Percentiles rank a stretch among this genome's conserved stretches.
Conservation (phyloP, 2,113 vertebrate genomes). For the Paedocypris sp. region DNA sequence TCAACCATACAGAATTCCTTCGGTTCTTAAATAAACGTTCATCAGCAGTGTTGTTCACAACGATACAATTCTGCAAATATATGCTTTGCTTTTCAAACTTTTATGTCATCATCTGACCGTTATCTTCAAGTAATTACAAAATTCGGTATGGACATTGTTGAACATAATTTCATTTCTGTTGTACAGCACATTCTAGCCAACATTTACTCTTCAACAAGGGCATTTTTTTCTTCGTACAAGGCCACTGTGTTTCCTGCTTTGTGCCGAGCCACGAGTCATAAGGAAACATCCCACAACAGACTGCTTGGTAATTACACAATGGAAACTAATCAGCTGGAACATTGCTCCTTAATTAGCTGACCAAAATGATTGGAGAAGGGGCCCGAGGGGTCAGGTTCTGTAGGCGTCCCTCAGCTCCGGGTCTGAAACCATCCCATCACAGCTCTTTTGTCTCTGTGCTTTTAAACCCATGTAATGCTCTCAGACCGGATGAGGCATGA, state of each 20-base stretch:
- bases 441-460: neutral
- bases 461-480: neutral
- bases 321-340: constrained; percentile 68
- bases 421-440: constrained; percentile 26
- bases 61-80: too few relatives aligned
- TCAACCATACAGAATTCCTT: too few relatives aligned
- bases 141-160: too few relatives aligned
- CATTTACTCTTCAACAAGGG: neutral
- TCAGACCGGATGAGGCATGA: constrained; percentile 23
- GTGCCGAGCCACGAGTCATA: constrained; percentile 38
- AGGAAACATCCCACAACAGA: constrained; percentile 56
- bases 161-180: too few relatives aligned
- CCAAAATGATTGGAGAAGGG: constrained; percentile 55
- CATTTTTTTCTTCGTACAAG: neutral
- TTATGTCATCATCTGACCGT: too few relatives aligned
- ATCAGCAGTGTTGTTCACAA: too few relatives aligned
- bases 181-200: too few relatives aligned
- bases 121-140: too few relatives aligned
- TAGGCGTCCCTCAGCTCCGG: constrained; percentile 39
- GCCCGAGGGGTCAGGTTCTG: constrained; percentile 38
- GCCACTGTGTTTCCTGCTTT: constrained; percentile 34
- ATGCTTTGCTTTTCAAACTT: too few relatives aligned
- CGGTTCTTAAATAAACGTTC: too few relatives aligned
- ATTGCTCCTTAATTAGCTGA: constrained; percentile 64
- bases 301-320: constrained; percentile 66